These are phyloP conservation scores for Trogon melanurus DNA, from an alignment of 2,113 vertebrate genomes.

Conservation along the genomic window DNA sequence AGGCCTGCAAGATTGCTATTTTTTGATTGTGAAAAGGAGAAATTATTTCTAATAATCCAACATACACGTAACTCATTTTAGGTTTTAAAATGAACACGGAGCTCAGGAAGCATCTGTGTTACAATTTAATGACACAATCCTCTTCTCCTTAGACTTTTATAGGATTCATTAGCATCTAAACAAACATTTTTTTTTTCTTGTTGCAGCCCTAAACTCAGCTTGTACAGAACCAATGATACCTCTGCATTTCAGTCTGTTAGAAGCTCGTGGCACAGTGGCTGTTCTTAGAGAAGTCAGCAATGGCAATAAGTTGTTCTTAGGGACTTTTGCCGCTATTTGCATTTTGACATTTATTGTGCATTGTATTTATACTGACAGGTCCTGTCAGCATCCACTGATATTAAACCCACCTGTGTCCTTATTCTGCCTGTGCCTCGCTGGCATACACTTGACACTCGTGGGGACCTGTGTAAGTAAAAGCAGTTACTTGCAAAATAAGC, in stretches of 20 bases:
- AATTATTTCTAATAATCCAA: conserved; percentile 19
- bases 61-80: neutral
- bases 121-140: neutral
- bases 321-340: neutral
- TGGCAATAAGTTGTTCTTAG: neutral
- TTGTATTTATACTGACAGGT: neutral
- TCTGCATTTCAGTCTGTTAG: neutral
- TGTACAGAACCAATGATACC: neutral
- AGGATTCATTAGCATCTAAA: conserved; percentile 41
- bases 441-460: neutral
- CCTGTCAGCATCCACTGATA: neutral
- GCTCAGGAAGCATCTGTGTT: neutral
- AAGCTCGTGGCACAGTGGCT: neutral
- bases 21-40: neutral
- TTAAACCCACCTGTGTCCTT: neutral
- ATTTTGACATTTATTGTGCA: neutral
- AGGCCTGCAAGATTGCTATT: neutral
- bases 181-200: neutral
- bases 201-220: neutral
- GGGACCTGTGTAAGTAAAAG: neutral
- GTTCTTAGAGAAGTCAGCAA: conserved; percentile 4
- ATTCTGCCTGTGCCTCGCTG: neutral
- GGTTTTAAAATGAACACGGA: neutral
- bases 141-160: neutral
- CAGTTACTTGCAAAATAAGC: neutral